phyloP scores from a whole-genome alignment of 2,888 invertebrate species.

The Melolontha melolontha region DNA sequence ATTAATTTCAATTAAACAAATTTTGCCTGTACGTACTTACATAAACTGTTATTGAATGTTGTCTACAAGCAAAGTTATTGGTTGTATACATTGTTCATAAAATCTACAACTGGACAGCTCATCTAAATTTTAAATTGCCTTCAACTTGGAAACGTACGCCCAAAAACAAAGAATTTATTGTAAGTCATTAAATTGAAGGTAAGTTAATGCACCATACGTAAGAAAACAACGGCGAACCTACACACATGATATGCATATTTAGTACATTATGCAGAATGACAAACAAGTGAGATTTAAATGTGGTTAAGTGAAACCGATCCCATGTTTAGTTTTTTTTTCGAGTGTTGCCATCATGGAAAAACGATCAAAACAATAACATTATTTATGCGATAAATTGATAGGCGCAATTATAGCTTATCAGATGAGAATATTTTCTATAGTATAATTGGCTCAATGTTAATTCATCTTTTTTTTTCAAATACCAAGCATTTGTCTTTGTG shows the following conservation, averaged over 20 bases:
- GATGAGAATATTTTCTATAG: too few relatives aligned
- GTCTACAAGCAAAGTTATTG: too few relatives aligned
- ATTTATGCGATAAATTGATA: too few relatives aligned
- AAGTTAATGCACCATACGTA: conserved; percentile 34
- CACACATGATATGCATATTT: conserved; percentile 40
- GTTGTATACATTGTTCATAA: conserved; percentile 17
- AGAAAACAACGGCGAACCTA: conserved; percentile 33
- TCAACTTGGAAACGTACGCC: conserved; percentile 33
- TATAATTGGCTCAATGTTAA: too few relatives aligned
- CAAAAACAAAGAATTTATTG: conserved; percentile 41
- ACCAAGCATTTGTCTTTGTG: too few relatives aligned
- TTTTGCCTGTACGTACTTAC: neutral
- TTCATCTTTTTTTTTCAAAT: too few relatives aligned
- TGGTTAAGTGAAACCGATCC: conserved; percentile 16
- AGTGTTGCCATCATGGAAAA: neutral
- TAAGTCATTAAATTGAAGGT: conserved; percentile 38
- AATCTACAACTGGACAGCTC: conserved; percentile 36
- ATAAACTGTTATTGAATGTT: conserved; percentile 5
- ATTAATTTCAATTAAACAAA: too few relatives aligned
- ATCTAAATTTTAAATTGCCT: conserved; percentile 39
- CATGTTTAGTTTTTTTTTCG: conserved; percentile 5
- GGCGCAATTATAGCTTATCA: too few relatives aligned
- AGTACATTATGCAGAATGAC: conserved; percentile 29
- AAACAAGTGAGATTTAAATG: conserved; percentile 29
- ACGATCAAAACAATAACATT: too few relatives aligned